A percentile compares a stretch with the other conserved stretches of the same genome.
phyloP scores from a whole-genome alignment of 2,888 invertebrate genomes.

The Drosophila hawaiiensis region DNA sequence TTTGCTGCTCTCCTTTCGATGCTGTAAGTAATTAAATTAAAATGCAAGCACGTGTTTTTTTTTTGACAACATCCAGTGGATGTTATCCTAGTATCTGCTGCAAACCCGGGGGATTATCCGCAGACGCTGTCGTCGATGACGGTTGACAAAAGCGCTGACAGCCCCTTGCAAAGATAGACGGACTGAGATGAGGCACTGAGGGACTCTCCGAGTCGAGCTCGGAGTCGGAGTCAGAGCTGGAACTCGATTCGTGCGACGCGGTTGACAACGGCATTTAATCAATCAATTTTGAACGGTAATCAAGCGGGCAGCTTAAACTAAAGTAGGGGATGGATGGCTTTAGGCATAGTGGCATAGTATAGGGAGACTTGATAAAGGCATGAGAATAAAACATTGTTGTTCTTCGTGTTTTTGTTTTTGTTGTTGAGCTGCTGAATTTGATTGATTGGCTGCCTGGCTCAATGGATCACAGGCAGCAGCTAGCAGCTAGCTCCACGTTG shows the following conservation, averaged over 20 bases:
- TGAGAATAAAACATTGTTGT: conserved; percentile 22
- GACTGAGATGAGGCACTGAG: conserved; percentile 22
- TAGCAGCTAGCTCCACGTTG: conserved; percentile 14
- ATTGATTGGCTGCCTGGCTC: conserved; percentile 72
- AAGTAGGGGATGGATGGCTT: conserved; percentile 73
- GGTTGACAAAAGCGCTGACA: conserved; percentile 78
- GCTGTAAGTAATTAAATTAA: conserved; percentile 81
- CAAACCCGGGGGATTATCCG: conserved; percentile 64
- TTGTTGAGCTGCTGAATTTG: conserved; percentile 59
- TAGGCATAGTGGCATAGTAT: conserved; percentile 15
- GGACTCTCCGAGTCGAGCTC: conserved; percentile 5
- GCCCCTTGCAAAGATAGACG: conserved; percentile 36
- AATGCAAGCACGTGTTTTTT: conserved; percentile 79
- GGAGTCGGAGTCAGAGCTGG: neutral
- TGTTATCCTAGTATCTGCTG: conserved; percentile 54
- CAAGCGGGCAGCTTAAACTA: conserved; percentile 77
- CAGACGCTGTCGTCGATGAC: conserved; percentile 45
- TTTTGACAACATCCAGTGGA: conserved; percentile 25
- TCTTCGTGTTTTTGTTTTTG: conserved; percentile 8
- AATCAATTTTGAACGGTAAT: conserved; percentile 82
- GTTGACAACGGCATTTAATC: conserved; percentile 78
- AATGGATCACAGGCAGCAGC: conserved; percentile 61
- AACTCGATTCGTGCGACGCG: conserved; percentile 16
- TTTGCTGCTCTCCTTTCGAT: conserved; percentile 45
- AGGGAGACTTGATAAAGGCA: conserved; percentile 1